Percentiles rank a stretch among this genome's conserved stretches.
phyloP scores from a whole-genome alignment of 37 sponge, comb jelly and placozoan species.

The Eunapius fragilis region DNA sequence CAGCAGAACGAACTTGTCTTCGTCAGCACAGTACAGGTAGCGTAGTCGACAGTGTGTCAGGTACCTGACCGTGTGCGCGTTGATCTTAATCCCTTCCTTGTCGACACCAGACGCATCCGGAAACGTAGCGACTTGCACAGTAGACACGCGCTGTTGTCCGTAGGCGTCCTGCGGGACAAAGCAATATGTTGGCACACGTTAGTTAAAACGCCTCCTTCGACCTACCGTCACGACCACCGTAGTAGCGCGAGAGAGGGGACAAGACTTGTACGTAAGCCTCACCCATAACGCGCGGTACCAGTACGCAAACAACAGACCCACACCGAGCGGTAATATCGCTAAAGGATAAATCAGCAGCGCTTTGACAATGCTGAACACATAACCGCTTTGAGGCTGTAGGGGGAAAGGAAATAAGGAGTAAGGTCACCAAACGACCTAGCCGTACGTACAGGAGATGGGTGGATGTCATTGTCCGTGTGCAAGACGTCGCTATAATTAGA shows the following conservation, averaged over 20 bases:
- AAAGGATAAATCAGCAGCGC: slow-evolving; percentile 1
- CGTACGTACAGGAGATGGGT: not conserved
- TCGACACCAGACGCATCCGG: not conserved
- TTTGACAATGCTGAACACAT: not conserved
- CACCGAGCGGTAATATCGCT: slow-evolving; percentile 5
- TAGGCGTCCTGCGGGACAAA: not conserved
- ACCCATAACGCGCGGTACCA: slow-evolving; percentile 17
- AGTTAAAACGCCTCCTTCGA: not conserved
- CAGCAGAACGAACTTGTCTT: slow-evolving; percentile 28
- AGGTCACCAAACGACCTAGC: not conserved
- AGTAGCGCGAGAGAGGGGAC: slow-evolving; percentile 1
- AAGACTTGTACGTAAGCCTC: not conserved
- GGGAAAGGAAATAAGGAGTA: not conserved
- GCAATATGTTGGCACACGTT: not conserved
- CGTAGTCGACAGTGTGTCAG: not conserved
- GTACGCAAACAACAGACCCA: slow-evolving; percentile 20
- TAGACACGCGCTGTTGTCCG: not conserved
- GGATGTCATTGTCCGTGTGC: not conserved
- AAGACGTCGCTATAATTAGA: not conserved
- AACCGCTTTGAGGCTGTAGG: slow-evolving; percentile 17
- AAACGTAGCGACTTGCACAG: not conserved
- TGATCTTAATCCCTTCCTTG: not conserved
- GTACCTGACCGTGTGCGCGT: not conserved
- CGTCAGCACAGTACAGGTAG: slow-evolving; percentile 22
- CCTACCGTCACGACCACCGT: slow-evolving; percentile 25